phyloP scores from a whole-genome alignment of 2,888 invertebrate species.

The Caenorhabditis zanzibari region DNA sequence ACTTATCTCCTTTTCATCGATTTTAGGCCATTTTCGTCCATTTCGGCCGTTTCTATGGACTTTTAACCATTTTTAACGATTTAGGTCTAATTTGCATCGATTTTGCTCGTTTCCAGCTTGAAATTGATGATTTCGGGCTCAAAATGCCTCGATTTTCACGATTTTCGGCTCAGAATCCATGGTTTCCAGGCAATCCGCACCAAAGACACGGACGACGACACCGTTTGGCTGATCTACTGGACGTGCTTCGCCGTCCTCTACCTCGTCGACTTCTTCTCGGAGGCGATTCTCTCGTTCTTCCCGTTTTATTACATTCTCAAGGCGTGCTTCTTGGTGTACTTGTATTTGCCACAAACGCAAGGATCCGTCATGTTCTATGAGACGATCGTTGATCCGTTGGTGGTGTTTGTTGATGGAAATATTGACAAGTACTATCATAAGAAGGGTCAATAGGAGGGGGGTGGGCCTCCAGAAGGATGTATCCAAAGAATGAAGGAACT shows the following conservation, averaged over 20 bases:
- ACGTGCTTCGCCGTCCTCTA: constrained; percentile 96
- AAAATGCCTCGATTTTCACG: neutral
- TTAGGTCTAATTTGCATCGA: neutral
- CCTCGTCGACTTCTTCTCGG: constrained; percentile 93
- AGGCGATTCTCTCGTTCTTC: constrained; percentile 91
- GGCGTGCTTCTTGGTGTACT: constrained; percentile 85
- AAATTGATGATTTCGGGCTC: neutral
- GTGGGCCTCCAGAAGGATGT: neutral
- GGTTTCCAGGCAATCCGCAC: constrained; percentile 85
- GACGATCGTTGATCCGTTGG: constrained; percentile 72
- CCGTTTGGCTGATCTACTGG: constrained; percentile 97
- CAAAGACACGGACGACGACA: constrained; percentile 84
- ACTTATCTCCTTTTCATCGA: too few relatives aligned
- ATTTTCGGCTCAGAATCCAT: constrained; percentile 1
- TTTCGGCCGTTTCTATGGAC: too few relatives aligned
- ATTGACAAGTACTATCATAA: constrained; percentile 41
- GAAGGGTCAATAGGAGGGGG: neutral
- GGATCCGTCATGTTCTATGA: constrained; percentile 84
- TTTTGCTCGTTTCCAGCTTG: neutral
- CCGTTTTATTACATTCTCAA: constrained; percentile 88
- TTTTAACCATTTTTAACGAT: too few relatives aligned
- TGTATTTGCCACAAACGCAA: constrained; percentile 84
- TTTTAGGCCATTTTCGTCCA: too few relatives aligned
- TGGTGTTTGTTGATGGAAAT: constrained; percentile 38
- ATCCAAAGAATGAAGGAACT: neutral